phyloP scores from a whole-genome alignment of 2,888 invertebrate species.

The Flexamia atlantica region DNA sequence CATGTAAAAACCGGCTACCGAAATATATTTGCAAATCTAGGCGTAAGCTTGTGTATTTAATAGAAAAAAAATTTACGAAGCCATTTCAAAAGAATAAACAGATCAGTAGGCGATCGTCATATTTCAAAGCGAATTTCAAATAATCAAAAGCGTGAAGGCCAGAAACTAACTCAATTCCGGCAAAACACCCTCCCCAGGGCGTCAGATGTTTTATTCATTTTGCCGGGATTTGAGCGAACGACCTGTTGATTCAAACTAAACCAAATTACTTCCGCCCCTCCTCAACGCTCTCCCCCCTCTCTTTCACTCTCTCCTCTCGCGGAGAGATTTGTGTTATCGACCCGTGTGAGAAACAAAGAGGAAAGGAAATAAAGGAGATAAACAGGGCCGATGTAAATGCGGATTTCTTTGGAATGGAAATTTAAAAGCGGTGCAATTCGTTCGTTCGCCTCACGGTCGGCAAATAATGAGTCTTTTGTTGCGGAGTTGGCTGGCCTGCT shows the following conservation, averaged over 20 bases:
- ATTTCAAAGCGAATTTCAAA: no score
- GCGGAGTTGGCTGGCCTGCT: not conserved
- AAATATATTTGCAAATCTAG: no score
- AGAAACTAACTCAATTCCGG: conserved; percentile 35
- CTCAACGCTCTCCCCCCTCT: not conserved
- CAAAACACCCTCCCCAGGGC: not conserved
- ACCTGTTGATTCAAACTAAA: conserved; percentile 37
- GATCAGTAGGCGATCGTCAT: no score
- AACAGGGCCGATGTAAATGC: conserved; percentile 36
- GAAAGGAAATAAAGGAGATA: conserved; percentile 15
- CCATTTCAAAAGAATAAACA: no score
- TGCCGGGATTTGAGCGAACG: conserved; percentile 52
- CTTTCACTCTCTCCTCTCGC: conserved; percentile 25
- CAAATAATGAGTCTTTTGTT: conserved; percentile 52
- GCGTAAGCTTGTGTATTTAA: no score
- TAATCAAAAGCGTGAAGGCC: no score
- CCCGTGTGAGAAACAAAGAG: conserved; percentile 43
- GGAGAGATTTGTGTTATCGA: conserved; percentile 15
- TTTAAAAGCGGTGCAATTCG: conserved; percentile 53
- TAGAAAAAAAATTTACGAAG: no score
- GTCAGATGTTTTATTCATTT: conserved; percentile 56
- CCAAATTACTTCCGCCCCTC: conserved; percentile 14
- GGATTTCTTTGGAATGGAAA: conserved; percentile 48
- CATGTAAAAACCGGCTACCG: no score
- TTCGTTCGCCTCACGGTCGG: not conserved